Evolutionary conservation across 2,888 invertebrate species (phyloP).

Genomic region (Pinctada fucata): DNA sequence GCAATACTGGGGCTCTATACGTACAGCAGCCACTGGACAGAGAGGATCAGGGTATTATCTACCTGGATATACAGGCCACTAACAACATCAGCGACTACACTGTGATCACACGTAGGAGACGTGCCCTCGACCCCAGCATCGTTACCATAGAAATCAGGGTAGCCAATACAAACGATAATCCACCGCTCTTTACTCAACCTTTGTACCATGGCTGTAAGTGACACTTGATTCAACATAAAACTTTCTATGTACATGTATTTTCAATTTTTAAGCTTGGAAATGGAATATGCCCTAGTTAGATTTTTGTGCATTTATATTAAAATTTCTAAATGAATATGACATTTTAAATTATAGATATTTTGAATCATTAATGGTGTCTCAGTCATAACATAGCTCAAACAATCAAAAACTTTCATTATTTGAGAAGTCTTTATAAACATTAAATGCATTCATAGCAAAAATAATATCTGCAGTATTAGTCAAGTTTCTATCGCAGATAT

Average conservation of each 20-base stretch:
- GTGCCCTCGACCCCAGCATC: conserved; percentile 80
- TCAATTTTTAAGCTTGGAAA: background rate
- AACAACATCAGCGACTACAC: conserved; percentile 81
- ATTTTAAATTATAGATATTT: too few species aligned
- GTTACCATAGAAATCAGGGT: conserved; percentile 85
- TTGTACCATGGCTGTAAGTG: conserved; percentile 84
- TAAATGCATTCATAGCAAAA: too few species aligned
- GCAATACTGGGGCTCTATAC: conserved; percentile 87
- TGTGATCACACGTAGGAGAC: conserved; percentile 52
- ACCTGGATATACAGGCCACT: conserved; percentile 88
- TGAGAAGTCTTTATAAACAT: too few species aligned
- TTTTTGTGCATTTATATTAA: too few species aligned
- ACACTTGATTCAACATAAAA: background rate
- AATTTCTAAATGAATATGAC: too few species aligned
- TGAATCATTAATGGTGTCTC: too few species aligned
- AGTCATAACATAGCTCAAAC: too few species aligned
- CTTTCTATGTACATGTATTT: background rate
- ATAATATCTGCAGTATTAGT: too few species aligned
- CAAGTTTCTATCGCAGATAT: too few species aligned
- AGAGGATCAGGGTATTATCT: conserved; percentile 85
- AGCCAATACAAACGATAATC: conserved; percentile 82
- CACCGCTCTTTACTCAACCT: conserved; percentile 84
- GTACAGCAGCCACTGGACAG: conserved; percentile 89
- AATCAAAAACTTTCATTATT: too few species aligned
- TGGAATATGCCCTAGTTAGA: background rate